Conservation (phyloP, 2,888 invertebrate genomes). For the Lasioglossum leucozonium region DNA sequence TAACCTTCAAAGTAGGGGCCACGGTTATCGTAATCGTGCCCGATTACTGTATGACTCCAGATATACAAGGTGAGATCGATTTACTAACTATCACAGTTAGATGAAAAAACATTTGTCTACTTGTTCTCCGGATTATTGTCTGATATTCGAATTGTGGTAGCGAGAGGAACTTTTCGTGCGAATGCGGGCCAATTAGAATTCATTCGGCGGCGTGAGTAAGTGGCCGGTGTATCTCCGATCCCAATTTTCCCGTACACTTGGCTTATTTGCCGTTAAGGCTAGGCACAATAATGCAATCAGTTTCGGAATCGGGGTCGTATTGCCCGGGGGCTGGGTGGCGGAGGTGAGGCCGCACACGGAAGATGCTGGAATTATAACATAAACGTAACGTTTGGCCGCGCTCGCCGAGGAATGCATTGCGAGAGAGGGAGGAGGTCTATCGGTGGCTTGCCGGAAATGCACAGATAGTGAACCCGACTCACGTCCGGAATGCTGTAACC, state of each 20-base stretch:
- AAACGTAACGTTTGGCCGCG: conserved; percentile 53
- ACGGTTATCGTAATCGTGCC: too few relatives aligned
- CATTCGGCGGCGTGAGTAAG: neutral
- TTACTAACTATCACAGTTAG: too few relatives aligned
- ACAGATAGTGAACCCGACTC: conserved; percentile 63
- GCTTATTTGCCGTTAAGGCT: conserved; percentile 21
- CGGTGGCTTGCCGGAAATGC: conserved; percentile 60
- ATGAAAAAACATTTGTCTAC: too few relatives aligned
- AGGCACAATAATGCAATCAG: conserved; percentile 23
- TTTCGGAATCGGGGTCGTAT: conserved; percentile 27
- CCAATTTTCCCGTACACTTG: conserved; percentile 4
- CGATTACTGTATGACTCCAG: too few relatives aligned
- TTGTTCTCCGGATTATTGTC: too few relatives aligned
- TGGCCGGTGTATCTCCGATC: neutral
- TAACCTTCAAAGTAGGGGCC: too few relatives aligned
- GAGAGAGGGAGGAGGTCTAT: conserved; percentile 57
- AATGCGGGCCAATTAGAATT: neutral
- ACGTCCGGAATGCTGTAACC: conserved; percentile 63
- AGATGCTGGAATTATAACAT: conserved; percentile 52
- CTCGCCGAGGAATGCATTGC: conserved; percentile 53
- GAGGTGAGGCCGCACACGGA: too few relatives aligned
- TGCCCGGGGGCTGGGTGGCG: conserved; percentile 1
- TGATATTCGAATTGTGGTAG: too few relatives aligned
- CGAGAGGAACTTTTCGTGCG: too few relatives aligned
- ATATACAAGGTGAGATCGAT: too few relatives aligned